A percentile compares a stretch with the other conserved stretches of the same genome.
These are phyloP conservation scores for Schizopygopsis pylzovi DNA, from an alignment of 2,797 vertebrate species.

Conservation along the genomic window DNA sequence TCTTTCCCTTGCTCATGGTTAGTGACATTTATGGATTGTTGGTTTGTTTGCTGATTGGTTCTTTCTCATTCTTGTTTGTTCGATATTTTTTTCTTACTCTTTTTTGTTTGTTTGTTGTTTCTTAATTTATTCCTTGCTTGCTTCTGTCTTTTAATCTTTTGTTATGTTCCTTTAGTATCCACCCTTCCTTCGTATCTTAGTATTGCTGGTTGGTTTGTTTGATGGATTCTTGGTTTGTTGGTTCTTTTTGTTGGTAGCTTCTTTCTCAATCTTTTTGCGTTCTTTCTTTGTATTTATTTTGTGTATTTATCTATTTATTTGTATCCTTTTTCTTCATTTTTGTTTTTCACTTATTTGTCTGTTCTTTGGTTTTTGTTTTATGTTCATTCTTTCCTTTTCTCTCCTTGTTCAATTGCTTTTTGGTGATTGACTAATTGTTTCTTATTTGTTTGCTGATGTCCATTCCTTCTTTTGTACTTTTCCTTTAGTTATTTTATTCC, in stretches of 20 bases:
- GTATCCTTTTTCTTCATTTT: background rate
- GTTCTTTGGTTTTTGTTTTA: background rate
- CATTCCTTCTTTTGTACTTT: background rate
- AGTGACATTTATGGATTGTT: background rate
- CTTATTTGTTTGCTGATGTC: background rate
- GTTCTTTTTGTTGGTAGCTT: background rate
- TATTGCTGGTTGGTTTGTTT: background rate
- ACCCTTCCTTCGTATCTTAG: background rate
- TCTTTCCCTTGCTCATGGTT: background rate
- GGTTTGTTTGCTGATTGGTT: background rate
- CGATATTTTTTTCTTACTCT: background rate
- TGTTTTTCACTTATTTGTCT: background rate
- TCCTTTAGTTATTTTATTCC: background rate
- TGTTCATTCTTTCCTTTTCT: background rate
- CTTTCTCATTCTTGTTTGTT: background rate
- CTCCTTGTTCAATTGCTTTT: background rate
- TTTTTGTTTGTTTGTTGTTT: background rate
- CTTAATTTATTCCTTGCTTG: background rate
- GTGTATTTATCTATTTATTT: background rate
- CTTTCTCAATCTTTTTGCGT: too few species aligned
- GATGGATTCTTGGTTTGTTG: background rate
- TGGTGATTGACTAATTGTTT: background rate
- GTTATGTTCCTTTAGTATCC: background rate
- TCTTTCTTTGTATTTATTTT: background rate
- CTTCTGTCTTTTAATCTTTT: background rate